A percentile compares a stretch with the other conserved stretches of the same genome.
Evolutionary conservation across 2,888 invertebrate species (phyloP).

Genomic region (Hipparchia semele): DNA sequence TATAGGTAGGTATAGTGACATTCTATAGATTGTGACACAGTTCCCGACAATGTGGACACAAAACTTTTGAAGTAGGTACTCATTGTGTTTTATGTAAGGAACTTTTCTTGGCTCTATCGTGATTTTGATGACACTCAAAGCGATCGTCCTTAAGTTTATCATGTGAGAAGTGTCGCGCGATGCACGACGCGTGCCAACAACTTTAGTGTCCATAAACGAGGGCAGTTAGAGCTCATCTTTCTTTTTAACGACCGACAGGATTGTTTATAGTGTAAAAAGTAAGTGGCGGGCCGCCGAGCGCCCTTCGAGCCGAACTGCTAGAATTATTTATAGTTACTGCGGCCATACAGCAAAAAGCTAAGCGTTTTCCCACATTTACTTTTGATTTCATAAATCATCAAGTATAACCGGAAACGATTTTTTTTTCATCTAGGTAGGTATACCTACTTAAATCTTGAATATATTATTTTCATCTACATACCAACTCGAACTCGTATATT

Average conservation of each 20-base stretch:
- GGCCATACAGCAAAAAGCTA: constrained; percentile 38
- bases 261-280: constrained; percentile 79
- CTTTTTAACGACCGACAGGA: constrained; percentile 77
- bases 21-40: not conserved
- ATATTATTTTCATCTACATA: too few relatives aligned
- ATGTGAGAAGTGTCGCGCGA: constrained; percentile 61
- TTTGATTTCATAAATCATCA: not conserved
- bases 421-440: not conserved
- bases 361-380: constrained; percentile 20
- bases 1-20: not conserved
- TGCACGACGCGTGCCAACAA: constrained; percentile 69
- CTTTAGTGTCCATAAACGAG: constrained; percentile 79
- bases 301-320: constrained; percentile 65
- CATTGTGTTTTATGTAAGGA: not conserved
- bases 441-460: not conserved
- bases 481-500: too few relatives aligned
- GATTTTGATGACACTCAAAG: constrained; percentile 14
- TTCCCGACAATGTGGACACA: not conserved
- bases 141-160: constrained; percentile 42
- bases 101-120: not conserved
- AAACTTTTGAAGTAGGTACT: too few relatives aligned
- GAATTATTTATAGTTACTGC: constrained; percentile 70
- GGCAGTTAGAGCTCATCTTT: constrained; percentile 80
- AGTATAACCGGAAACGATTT: not conserved
- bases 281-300: constrained; percentile 61